phyloP scores from a whole-genome alignment of 1,140 invertebrate species.

The Ceratina japonica region DNA sequence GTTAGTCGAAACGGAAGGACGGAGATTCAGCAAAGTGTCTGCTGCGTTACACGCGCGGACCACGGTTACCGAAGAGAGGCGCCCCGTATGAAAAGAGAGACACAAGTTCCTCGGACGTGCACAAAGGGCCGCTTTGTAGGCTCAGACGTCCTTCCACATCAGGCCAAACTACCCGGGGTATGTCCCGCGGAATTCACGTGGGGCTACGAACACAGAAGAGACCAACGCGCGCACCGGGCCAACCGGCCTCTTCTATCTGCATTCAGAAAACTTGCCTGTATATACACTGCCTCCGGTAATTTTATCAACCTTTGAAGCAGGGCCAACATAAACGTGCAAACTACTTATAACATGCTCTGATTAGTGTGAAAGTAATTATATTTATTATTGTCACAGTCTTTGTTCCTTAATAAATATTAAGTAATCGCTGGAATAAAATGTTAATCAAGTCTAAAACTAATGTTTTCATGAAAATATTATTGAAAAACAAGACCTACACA shows the following conservation, averaged over 20 bases:
- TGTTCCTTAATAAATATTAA: too few species aligned
- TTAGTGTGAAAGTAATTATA: not conserved
- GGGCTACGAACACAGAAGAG: not conserved
- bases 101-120: slow-evolving; percentile 12
- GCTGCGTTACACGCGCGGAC: not conserved
- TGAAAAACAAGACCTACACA: too few species aligned
- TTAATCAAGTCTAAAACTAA: too few species aligned
- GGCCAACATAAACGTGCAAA: slow-evolving; percentile 19
- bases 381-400: too few species aligned
- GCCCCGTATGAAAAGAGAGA: slow-evolving; percentile 17
- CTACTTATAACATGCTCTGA: not conserved
- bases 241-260: not conserved
- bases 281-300: slow-evolving; percentile 24
- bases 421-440: too few species aligned
- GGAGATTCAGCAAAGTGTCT: slow-evolving; percentile 40
- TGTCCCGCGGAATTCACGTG: slow-evolving; percentile 39
- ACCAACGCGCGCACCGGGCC: not conserved
- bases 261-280: slow-evolving; percentile 30
- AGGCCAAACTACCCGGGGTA: slow-evolving; percentile 20
- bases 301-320: not conserved
- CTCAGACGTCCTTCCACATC: slow-evolving; percentile 42
- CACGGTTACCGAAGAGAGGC: not conserved
- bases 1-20: slow-evolving; percentile 47
- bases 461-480: too few species aligned
- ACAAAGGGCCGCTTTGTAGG: slow-evolving; percentile 46